These are phyloP conservation scores for Amazona vittata DNA, from an alignment of 2,113 vertebrate species.

Conservation along the genomic window DNA sequence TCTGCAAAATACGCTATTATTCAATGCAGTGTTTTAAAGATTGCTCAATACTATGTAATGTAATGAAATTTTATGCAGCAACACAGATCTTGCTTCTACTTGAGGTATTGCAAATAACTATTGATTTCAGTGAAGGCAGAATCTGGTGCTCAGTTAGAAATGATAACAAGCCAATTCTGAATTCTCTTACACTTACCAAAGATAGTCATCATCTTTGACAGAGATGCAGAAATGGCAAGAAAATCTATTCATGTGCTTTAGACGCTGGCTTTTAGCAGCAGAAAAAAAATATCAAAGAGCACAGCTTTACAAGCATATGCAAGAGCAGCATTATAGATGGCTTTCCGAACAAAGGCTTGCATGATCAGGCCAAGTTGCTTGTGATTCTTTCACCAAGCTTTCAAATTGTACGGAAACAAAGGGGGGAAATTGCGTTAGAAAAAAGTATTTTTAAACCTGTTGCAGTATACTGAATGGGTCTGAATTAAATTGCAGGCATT, in stretches of 20 bases:
- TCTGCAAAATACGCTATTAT: neutral
- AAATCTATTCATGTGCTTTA: neutral
- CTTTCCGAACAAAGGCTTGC: neutral
- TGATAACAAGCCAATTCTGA: neutral
- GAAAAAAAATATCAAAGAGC: neutral
- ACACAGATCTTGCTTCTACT: neutral
- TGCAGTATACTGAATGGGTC: neutral
- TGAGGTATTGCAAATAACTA: neutral
- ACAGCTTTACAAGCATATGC: neutral
- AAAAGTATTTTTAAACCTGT: neutral
- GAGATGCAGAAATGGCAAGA: neutral
- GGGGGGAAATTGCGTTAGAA: fast-evolving
- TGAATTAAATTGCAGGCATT: neutral
- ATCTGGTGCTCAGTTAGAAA: neutral
- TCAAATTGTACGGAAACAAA: neutral
- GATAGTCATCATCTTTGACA: neutral
- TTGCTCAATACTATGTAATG: neutral
- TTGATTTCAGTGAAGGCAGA: neutral
- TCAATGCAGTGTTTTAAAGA: neutral
- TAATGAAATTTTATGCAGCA: neutral
- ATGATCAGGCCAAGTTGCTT: neutral
- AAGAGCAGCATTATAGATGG: neutral
- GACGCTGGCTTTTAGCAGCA: neutral
- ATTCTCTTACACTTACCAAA: neutral
- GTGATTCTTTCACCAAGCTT: neutral